phyloP scores from a whole-genome alignment of 2,888 invertebrate genomes.

The Sinodicranocentrus sp. region DNA sequence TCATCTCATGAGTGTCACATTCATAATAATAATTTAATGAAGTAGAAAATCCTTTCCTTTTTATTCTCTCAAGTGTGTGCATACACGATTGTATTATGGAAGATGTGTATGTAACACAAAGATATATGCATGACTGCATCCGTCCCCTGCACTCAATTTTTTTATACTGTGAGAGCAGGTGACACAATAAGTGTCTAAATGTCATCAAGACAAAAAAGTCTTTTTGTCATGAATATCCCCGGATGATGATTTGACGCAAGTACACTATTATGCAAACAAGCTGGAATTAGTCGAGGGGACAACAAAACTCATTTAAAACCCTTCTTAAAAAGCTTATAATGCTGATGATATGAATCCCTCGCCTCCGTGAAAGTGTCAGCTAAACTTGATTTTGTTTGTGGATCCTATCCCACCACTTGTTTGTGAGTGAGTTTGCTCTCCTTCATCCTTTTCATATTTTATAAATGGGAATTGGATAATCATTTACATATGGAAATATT shows the following conservation, averaged over 20 bases:
- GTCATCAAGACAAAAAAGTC: constrained; percentile 50
- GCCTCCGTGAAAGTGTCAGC: constrained; percentile 63
- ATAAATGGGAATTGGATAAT: constrained; percentile 11
- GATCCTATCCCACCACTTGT: background rate
- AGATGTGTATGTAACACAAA: no score
- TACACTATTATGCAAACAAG: constrained; percentile 52
- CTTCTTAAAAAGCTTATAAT: background rate
- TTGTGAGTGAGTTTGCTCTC: background rate
- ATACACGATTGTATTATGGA: background rate
- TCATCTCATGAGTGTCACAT: constrained; percentile 60
- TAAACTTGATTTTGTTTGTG: constrained; percentile 37
- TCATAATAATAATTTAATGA: constrained; percentile 65
- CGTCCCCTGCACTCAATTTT: background rate
- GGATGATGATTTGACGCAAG: constrained; percentile 52
- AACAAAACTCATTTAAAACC: background rate
- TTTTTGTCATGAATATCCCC: constrained; percentile 53
- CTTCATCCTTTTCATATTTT: constrained; percentile 1
- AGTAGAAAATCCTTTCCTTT: constrained; percentile 51
- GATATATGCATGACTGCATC: no score
- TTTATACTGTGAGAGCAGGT: constrained; percentile 28
- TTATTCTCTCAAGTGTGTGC: background rate
- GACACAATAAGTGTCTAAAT: constrained; percentile 61
- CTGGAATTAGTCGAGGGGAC: constrained; percentile 27
- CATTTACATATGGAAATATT: constrained; percentile 17
- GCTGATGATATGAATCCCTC: background rate